Evolutionary conservation across 2,888 invertebrate species (phyloP), one percentile per base, ranked within the genome.

Genomic region (Boloria euphrosyne): DNA sequence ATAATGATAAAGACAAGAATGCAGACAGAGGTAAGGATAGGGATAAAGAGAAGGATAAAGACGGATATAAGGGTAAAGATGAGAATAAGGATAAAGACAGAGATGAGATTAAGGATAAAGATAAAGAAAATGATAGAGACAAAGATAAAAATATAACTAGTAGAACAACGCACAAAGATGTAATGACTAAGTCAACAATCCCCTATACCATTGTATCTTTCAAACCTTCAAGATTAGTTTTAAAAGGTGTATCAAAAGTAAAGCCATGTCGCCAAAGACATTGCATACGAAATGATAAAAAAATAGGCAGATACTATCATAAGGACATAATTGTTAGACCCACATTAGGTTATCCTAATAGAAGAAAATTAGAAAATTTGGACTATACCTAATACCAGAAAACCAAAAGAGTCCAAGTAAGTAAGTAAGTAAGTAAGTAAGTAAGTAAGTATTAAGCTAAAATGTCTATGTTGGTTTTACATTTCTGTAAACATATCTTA

Each of bases 271-370:
- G 27, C n/a, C 43, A 18, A 62, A 53, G 54, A 10, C 62, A 57
- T 22, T 67, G 65, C 31, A 46, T 50, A 31, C 44, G 31, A 38
- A 38, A 43, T 14, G 43, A 58, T 17, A 52, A 13, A 53, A 55
- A 62, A 62, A 55, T 65, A 50, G 69, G 71, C 5, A 69, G 55
- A 47, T 68, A 67, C 57, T 62, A 65, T 43, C 50, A 66, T 18
- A 61, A 71, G 13, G 61, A 62, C 59, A 60, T 64, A 7, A 22
- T 69, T 57, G 18, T 63, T 46, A 69, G 71, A 60, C 72, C 72
- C 13, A 72, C 72, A 10, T 1, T 71, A 22, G 5, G 43, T 46
- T n/a, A 50, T 27, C 22, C 22, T 22, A 6, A n/a, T 14, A 43
- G 14, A 14, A 31, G 54, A 50, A 54, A 38, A 38, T 38, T 10